Conservation (phyloP, 2,888 invertebrate species). For the Ectobius pallidus region DNA sequence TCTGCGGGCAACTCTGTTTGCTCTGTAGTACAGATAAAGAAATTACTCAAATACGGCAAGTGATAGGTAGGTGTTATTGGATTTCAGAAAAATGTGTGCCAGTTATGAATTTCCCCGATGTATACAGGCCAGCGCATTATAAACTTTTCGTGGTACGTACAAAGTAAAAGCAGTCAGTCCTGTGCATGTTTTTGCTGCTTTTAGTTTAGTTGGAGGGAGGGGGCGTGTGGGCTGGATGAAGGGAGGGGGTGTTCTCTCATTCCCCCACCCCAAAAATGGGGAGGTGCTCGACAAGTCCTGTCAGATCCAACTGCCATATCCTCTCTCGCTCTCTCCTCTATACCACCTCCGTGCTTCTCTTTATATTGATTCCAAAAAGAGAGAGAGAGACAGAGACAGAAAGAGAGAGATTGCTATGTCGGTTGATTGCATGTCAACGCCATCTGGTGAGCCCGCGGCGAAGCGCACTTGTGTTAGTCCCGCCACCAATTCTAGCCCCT, state of each 20-base stretch:
- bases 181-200: constrained; percentile 32
- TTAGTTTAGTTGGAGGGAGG: constrained; percentile 24
- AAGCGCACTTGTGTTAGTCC: constrained; percentile 32
- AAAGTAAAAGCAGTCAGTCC: constrained; percentile 30
- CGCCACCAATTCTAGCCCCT: constrained; percentile 31
- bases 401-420: constrained; percentile 35
- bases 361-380: constrained; percentile 35
- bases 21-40: too few species aligned
- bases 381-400: constrained; percentile 27
- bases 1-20: too few species aligned
- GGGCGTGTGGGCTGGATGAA: background rate
- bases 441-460: constrained; percentile 43
- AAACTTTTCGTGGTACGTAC: constrained; percentile 27
- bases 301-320: constrained; percentile 36
- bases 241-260: constrained; percentile 18
- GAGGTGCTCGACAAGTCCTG: constrained; percentile 33
- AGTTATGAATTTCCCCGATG: background rate
- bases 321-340: constrained; percentile 21
- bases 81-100: constrained; percentile 11
- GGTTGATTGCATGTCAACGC: constrained; percentile 46
- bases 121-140: constrained; percentile 20
- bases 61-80: too few species aligned
- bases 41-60: too few species aligned
- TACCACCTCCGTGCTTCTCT: constrained; percentile 30
- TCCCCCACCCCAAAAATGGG: constrained; percentile 28